Base-by-base conservation (phyloP, 2,113 vertebrate species). In the Fulica atra region DNA sequence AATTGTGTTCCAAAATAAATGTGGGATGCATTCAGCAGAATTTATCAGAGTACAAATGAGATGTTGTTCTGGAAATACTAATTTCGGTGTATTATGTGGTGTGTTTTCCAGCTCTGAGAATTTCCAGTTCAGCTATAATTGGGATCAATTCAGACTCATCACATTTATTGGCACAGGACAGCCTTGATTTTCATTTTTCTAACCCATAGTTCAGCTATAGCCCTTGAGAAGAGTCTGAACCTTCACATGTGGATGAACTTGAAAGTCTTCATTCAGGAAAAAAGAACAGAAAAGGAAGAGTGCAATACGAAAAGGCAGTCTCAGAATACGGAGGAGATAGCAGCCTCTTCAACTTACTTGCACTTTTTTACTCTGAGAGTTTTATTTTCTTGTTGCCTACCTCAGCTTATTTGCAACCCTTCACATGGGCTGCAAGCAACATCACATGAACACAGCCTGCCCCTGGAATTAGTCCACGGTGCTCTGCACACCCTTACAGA, bases 21-120 rank as follows among this genome's bases (percentile, higher is more conserved):
- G 5, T 64, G 12, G 11, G 15, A 59, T 23, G 86, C 2, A 38
- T 86, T 73, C 28, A 90, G 20, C 13, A 92, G 25, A 71, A 71
- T 50, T 79, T 26, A 38, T 61, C 26, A 79, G 24, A 83, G 25
- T 36, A 86, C 7, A 53, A 16, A 16, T n/a, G 78, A 81, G 35
- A 73, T 5, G 36, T 31, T 48, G 11, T 16, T 81, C 53, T 40
- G 40, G 28, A 92, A 71, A 71, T 25, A 63, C 4, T 33, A 4
- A 35, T 36, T 86, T 69, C 31, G 63, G 29, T 0, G 0, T 23
- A 60, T 36, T 86, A 44, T 28, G 33, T 71, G 3, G 4, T 29
- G 7, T 28, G 10, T 80, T 91, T 89, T 82, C 38, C 36, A 63
- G 26, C 4, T 46, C 6, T 64, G 10, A n/a, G 3, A 54, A 77